Base-by-base conservation (phyloP, 1,140 invertebrate species). In the Yoshiicerus persimilis region DNA sequence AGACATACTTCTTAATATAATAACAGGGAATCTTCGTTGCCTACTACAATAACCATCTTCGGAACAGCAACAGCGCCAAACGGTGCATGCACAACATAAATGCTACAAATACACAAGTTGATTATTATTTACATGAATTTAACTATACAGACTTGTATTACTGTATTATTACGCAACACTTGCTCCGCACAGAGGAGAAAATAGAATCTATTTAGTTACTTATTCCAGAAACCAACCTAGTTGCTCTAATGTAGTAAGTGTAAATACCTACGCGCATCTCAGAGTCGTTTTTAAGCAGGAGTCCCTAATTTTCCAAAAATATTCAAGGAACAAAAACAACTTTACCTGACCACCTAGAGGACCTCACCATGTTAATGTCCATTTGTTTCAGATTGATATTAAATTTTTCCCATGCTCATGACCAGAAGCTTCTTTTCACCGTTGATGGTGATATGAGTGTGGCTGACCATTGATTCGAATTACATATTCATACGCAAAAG, bases 401-500 rank as follows among this genome's bases (percentile, higher is more conserved):
- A 34, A 32, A 75, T 80, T 80, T n/a, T 38, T 77, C 70, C 34
- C 34, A 38, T 36, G 34, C 34, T 38, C 75, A 80, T 80, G 75
- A 80, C 75, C 75, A 80, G 75, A 38, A 80, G 75, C 75, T 80
- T 80, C 75, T 80, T 80, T 38, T 36, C 75, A 36, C 32, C 20
- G 75, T 80, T 80, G 75, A 80, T 32, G 16, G 34, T 80, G 34
- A 80, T n/a, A 38, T 34, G 30, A 80, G 30, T 80, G 34, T 80
- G 75, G 75, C 75, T 38, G 34, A 32, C 75, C 32, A 80, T 20
- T 34, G 75, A 80, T 80, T 80, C 38, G 75, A 80, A 80, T 80
- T 80, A 80, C 6, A 38, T 80, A 36, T 80, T 80, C 75, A 32
- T 80, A 80, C 75, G 75, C 75, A 80, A 80, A 80, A 80, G 30